These are phyloP conservation scores for Saguinus midas DNA, from an alignment of 2,113 vertebrate genomes.

Conservation along the genomic window DNA sequence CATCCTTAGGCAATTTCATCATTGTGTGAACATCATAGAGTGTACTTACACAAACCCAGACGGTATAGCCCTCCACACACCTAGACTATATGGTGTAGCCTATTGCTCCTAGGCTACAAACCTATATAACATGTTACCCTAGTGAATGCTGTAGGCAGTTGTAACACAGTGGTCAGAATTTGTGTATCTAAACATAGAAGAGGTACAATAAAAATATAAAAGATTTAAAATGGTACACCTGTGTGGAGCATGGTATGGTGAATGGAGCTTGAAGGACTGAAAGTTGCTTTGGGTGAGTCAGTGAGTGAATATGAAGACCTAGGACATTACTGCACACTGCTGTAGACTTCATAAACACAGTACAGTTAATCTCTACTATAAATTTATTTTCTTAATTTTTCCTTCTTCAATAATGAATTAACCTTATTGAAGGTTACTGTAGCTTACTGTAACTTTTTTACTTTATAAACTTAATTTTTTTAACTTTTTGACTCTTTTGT, in stretches of 20 bases:
- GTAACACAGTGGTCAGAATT: background rate
- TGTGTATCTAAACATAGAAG: background rate
- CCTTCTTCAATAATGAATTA: background rate
- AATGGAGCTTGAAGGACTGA: background rate
- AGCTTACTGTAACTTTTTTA: background rate
- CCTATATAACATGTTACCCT: background rate
- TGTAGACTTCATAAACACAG: background rate
- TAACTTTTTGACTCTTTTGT: background rate
- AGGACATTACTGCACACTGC: background rate
- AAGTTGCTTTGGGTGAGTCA: background rate
- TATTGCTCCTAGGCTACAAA: background rate
- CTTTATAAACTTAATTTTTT: background rate
- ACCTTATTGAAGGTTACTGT: background rate
- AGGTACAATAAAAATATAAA: background rate
- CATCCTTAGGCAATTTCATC: background rate
- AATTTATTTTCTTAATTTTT: background rate
- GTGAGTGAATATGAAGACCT: background rate
- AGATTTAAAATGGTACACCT: background rate
- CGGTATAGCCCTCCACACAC: background rate
- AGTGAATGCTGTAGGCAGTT: background rate
- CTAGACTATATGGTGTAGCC: background rate
- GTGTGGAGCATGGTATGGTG: background rate
- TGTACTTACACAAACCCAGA: background rate
- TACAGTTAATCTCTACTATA: background rate
- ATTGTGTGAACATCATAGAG: background rate